Evolutionary conservation across 2,888 invertebrate species (phyloP), one percentile per base, ranked within the genome.

Genomic region (Ephialtes manifestator): DNA sequence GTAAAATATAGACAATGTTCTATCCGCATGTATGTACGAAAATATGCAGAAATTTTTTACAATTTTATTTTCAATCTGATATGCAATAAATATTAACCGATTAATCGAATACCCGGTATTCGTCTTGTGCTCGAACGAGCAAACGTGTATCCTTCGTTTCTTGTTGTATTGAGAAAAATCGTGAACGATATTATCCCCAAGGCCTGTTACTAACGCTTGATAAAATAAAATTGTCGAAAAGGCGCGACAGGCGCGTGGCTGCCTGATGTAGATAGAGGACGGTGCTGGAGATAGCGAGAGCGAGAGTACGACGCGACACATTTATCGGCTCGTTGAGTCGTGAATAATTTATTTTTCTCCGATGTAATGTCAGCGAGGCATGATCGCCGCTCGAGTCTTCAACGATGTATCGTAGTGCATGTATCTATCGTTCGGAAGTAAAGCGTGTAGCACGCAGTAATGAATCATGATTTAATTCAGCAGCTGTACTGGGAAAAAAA

Each of bases 261-360:
- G 43, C 18, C 11, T 24, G 20, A 3, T 8, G 28, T 46, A 43
- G 78, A 46, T 60, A 60, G 78, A 63, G 39, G 46, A 3, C 51
- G 51, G 2, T 51, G 68, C 18, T 15, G 15, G 68, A 68, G 63
- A 63, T 53, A 70, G 46, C 15, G 31, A 18, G 24, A 28, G 5
- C 18, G 48, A 60, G 63, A 60, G 51, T 71, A 82, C 48, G 71
- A 53, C 48, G 68, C 75, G 43, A 68, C 70, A 77, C 67, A 65
- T 82, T 77, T 77, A 72, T 77, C 82, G 77, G 77, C 24, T 72
- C 77, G 77, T 20, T 77, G 82, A 77, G 28, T 77, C 71, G 77
- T 77, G 72, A 82, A 67, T 77, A 82, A 82, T 82, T 82, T 77
- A 82, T 82, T 72, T 77, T 65, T 55, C 76, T 43, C 71, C 65